Base-by-base conservation (phyloP, 2,888 invertebrate species). In the Zootermopsis nevadensis region DNA sequence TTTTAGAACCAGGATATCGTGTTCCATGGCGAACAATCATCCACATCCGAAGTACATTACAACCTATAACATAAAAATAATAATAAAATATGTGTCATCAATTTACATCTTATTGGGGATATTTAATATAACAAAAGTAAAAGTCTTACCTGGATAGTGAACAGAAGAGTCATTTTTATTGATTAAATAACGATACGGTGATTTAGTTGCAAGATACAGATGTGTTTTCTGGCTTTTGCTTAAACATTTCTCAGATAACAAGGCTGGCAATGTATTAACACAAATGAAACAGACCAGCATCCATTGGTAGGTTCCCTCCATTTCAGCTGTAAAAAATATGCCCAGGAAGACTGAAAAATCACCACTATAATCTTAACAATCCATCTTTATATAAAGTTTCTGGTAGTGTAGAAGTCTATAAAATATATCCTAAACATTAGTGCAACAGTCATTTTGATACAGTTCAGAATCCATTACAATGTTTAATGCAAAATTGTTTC, bases 21-120 rank as follows among this genome's bases (percentile, higher is more conserved):
- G 95, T 94, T 6, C 96, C 96, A 89, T 96, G 96, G 8, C 96
- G 92, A 66, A 94, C 89, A 31, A 95, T 87, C 89, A 95, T 92
- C 96, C 96, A 96, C 84, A 95, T 92, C 88, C 94, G 94, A 67
- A 89, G 89, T 76, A 93, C 91, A 85, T 89, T 90, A 87, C 95
- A 95, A 86, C 91, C 95, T 95, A 86, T n/a, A 33, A 77, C 33
- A 67, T 1, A 22, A 35, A 66, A 19, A 53, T 0, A n/a, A 42
- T 19, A 27, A 60, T 60, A n/a, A 60, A 60, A 27, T 60, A 60
- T 60, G 15, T 24, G 81, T 69, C 15, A 85, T 53, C 19, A 19
- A 15, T 48, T 48, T 48, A 48, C 19, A n/a, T n/a, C n/a, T n/a
- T 48, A 48, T 19, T 19, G 3, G 48, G 19, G 19, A 31, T 55